Evolutionary conservation across 2,888 invertebrate genomes (phyloP), one percentile per base, ranked within the genome.

Genomic region (Hyles lineata): DNA sequence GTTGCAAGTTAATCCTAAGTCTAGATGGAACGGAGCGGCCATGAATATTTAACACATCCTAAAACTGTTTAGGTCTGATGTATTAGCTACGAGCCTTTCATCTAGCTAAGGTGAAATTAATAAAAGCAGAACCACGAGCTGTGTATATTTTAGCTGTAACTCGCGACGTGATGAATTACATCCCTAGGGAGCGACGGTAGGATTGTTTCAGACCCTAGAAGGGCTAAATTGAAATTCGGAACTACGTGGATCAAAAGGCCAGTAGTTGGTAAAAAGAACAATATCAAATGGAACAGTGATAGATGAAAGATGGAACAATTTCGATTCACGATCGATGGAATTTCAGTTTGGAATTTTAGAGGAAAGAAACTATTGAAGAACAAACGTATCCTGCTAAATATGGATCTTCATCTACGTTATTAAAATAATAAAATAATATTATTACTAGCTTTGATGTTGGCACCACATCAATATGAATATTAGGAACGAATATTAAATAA

Each of bases 241-340:
- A 63, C 17, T 25, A 11, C 60, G 23, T 25, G 23, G 60, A 23
- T 25, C 25, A 2, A 25, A 21, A 60, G 25, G 25, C 17, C 25
- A 15, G 25, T 15, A 60, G 55, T 55, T 55, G 55, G 8, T 19
- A 55, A n/a, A 55, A 55, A 5, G 55, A 55, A 55, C 55, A 55
- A 55, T 55, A n/a, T 55, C 59, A 58, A 55, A 70, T 59, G 55
- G 59, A 70, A 58, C 55, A 35, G 29, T 70, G 55, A 59, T 55
- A 70, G 32, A 70, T 32, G 29, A 70, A 70, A 70, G 32, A 70
- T 21, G 9, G 58, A 70, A 70, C 58, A 32, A 58, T 58, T 70
- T 70, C 35, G 58, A 70, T 70, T 58, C 58, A 70, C 70, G 70
- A 58, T n/a, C 19, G n/a, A 55, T 55, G n/a, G n/a, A 55, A 55